Evolutionary conservation across 2,113 vertebrate genomes (phyloP).

Genomic region (Cathartes aura): DNA sequence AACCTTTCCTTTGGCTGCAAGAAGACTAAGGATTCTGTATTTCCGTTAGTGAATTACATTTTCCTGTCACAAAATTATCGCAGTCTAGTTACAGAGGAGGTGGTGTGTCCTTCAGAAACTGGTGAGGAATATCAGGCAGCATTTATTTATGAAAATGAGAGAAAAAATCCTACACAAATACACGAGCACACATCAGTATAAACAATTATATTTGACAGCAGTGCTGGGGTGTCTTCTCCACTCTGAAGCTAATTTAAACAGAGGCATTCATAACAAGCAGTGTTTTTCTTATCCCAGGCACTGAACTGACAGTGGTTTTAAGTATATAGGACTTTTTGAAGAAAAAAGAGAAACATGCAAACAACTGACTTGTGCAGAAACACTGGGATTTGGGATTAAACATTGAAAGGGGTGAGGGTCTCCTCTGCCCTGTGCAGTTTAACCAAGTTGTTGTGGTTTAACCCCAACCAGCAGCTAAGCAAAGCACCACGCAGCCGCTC

Average conservation of each 20-base stretch:
- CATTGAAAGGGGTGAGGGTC: fast-evolving
- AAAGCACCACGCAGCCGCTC: no score
- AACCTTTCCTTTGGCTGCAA: background rate
- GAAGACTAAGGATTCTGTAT: background rate
- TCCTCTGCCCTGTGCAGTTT: background rate
- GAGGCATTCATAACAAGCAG: background rate
- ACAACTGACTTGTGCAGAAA: background rate
- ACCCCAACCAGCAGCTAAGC: no score
- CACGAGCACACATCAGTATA: background rate
- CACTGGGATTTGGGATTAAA: background rate
- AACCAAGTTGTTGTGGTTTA: background rate
- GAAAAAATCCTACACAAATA: background rate
- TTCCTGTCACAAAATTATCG: background rate
- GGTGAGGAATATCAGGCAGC: background rate
- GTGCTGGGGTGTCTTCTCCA: background rate
- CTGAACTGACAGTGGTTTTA: background rate
- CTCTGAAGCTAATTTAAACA: background rate
- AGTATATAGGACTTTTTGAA: background rate
- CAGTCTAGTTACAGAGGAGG: background rate
- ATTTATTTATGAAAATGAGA: background rate
- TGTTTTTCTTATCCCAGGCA: background rate
- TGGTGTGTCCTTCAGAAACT: background rate
- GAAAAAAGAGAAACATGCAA: background rate
- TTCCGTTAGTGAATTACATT: background rate
- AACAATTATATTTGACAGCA: background rate